Percentiles rank a stretch among this genome's conserved stretches.
Evolutionary conservation across 1,140 invertebrate species (phyloP).

Genomic region (Bombus soroeensis): DNA sequence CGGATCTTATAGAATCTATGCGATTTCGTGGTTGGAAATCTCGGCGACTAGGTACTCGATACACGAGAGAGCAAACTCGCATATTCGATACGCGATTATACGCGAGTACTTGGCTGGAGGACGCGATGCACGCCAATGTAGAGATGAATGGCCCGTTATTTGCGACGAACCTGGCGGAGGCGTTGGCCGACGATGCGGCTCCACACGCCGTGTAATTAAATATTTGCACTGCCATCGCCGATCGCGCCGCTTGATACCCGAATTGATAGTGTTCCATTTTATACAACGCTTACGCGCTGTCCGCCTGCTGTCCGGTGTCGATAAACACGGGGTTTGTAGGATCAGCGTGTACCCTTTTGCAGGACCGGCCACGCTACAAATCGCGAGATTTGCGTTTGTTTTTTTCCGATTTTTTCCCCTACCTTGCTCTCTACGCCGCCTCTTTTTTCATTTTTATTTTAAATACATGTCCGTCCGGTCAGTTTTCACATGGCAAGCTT

Average conservation of each 20-base stretch:
- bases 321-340: slow-evolving; percentile 48
- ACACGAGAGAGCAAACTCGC: slow-evolving; percentile 46
- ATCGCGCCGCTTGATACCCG: slow-evolving; percentile 63
- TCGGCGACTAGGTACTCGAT: background rate
- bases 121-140: background rate
- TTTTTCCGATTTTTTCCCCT: background rate
- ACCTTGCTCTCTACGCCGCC: background rate
- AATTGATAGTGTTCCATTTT: slow-evolving; percentile 67
- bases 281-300: slow-evolving; percentile 27
- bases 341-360: slow-evolving; percentile 43
- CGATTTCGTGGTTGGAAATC: background rate
- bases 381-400: slow-evolving; percentile 2
- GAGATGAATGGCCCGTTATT: slow-evolving; percentile 40
- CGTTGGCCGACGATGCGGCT: slow-evolving; percentile 36
- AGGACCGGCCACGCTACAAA: slow-evolving; percentile 9
- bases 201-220: slow-evolving; percentile 64
- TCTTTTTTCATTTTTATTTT: background rate
- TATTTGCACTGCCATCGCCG: slow-evolving; percentile 64
- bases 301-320: slow-evolving; percentile 20
- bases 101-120: background rate
- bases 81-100: slow-evolving; percentile 66
- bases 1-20: background rate
- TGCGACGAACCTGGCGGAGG: slow-evolving; percentile 22
- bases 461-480: background rate
- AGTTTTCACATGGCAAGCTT: background rate